Base-by-base conservation (phyloP, 2,113 vertebrate genomes). In the Furnarius figulus region DNA sequence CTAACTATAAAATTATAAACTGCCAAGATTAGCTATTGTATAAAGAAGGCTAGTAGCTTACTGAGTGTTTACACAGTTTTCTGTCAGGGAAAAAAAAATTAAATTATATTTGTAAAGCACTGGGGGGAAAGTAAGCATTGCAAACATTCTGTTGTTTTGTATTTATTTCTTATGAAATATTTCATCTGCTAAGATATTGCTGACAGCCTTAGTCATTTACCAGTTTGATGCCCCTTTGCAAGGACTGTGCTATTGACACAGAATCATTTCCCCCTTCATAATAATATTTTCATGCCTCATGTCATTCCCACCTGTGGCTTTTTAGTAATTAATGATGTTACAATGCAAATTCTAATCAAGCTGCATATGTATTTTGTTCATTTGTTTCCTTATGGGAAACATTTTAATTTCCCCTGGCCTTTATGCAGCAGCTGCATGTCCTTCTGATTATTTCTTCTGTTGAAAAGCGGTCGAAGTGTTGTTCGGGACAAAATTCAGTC, bases 271-370 rank as follows among this genome's bases (percentile, higher is more conserved):
- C 58, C 40, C 49, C 39, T 87, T 90, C 87, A 61, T 90, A 95
- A 96, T 86, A 88, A 62, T 84, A 96, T 93, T 95, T 97, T 93
- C 93, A 87, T 82, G 94, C 92, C 71, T 96, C 90, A 77, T 49
- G 88, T 91, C 89, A 77, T 91, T 92, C 81, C 83, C 97, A 97
- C 96, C 94, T 96, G 96, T 95, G 92, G 73, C 77, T 95, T 91
- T 89, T 93, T 95, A 85, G 91, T 95, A 96, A 97, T 97, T 97
- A 94, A 95, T 91, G 85, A 84, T 90, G 89, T 92, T 95, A 92
- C 89, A 95, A 87, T 91, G 91, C 91, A 95, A 92, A 95, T 93
- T 91, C 79, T 93, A 93, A 90, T 95, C 95, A 92, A 95, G 82
- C 77, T 8, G 52, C 92, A 82, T 90, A 94, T 94, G 86, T 93